Conservation (phyloP, 2,113 vertebrate genomes). For the Aramus guarauna region DNA sequence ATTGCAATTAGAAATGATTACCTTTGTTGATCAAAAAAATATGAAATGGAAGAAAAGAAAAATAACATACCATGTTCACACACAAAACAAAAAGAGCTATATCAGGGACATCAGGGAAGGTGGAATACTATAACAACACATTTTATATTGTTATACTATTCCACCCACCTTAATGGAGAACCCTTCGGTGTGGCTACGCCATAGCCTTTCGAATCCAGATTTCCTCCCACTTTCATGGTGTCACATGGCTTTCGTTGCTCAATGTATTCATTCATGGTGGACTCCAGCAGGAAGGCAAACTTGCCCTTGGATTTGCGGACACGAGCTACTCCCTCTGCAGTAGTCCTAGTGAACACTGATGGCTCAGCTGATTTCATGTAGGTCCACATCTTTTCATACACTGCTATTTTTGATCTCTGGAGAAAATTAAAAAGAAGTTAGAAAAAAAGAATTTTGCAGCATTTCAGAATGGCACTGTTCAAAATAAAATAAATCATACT, state of each 20-base stretch:
- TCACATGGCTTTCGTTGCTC: conserved; percentile 98
- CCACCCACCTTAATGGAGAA: conserved; percentile 99
- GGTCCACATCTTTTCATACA: conserved; percentile 99
- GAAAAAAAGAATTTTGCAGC: conserved; percentile 25
- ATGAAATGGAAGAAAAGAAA: conserved; percentile 79
- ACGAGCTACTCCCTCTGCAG: conserved; percentile 93
- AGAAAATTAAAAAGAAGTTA: conserved; percentile 74
- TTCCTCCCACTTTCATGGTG: conserved; percentile 99
- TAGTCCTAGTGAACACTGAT: conserved; percentile 96
- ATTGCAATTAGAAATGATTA: conserved; percentile 69
- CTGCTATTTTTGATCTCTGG: conserved; percentile 99
- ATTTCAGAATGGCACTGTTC: neutral
- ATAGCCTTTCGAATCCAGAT: conserved; percentile 99
- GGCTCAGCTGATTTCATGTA: conserved; percentile 99
- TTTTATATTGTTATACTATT: conserved; percentile 98
- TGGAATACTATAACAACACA: conserved; percentile 99
- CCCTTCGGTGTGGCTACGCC: conserved; percentile 98
- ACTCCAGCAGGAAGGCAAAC: conserved; percentile 98
- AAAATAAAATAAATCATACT: neutral
- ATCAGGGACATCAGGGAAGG: conserved; percentile 98
- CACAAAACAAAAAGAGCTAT: conserved; percentile 77
- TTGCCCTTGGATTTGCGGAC: conserved; percentile 99
- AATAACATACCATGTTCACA: conserved; percentile 82
- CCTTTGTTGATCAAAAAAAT: conserved; percentile 74
- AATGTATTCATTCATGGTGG: conserved; percentile 99